A percentile compares a stretch with the other conserved stretches of the same genome.
These are phyloP conservation scores for Solea senegalensis DNA, from an alignment of 2,113 vertebrate species.

Conservation along the genomic window DNA sequence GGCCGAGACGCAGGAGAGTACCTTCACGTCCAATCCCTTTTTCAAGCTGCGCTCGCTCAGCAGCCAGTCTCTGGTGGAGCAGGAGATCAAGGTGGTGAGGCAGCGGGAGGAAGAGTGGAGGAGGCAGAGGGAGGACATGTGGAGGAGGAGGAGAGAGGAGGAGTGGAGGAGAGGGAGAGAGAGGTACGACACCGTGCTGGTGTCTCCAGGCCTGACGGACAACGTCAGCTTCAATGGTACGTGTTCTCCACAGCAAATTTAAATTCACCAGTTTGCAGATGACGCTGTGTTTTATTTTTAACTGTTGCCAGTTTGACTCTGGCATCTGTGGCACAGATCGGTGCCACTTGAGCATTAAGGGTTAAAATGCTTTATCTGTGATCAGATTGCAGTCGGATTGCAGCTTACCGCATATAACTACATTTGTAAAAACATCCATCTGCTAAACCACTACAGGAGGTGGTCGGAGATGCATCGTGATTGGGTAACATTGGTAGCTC, in stretches of 20 bases:
- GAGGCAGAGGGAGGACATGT: constrained; percentile 73
- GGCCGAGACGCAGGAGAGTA: constrained; percentile 64
- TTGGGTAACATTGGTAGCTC: no score
- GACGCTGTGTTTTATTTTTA: no score
- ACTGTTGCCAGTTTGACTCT: no score
- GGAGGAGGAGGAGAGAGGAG: constrained; percentile 62
- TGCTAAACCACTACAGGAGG: no score
- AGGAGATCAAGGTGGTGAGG: constrained; percentile 74
- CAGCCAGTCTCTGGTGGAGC: constrained; percentile 78
- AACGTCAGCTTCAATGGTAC: constrained; percentile 59
- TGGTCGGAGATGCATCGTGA: no score
- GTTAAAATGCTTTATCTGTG: no score
- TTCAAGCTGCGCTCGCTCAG: constrained; percentile 77
- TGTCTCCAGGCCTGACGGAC: constrained; percentile 70
- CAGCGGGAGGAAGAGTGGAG: constrained; percentile 78
- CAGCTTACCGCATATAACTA: no score
- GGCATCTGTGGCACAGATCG: no score
- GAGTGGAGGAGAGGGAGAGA: constrained; percentile 64
- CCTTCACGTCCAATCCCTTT: constrained; percentile 75
- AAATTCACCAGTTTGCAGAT: no score
- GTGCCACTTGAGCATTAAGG: no score
- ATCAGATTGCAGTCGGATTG: no score
- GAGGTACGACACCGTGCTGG: constrained; percentile 73
- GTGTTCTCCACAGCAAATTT: neutral
- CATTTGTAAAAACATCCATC: no score